Conservation (phyloP, 2,113 vertebrate species). For the Progne subis region DNA sequence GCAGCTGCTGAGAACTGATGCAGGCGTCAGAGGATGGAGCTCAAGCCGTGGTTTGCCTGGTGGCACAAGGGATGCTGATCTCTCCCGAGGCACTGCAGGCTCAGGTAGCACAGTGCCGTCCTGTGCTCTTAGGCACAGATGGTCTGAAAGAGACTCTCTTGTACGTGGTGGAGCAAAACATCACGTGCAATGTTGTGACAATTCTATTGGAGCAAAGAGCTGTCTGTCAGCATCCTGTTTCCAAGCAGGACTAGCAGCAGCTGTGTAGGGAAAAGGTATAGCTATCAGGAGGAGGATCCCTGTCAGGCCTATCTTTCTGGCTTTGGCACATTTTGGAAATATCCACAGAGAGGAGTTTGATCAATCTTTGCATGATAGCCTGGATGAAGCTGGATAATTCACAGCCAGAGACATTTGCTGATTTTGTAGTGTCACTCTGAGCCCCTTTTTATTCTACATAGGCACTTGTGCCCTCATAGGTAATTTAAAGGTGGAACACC, state of each 20-base stretch:
- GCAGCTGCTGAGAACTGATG: neutral
- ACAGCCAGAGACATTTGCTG: neutral
- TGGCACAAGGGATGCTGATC: neutral
- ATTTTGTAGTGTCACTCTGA: neutral
- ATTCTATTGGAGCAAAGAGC: neutral
- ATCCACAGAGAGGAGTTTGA: neutral
- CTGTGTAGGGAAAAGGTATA: neutral
- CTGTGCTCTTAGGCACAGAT: neutral
- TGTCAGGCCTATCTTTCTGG: neutral
- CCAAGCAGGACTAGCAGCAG: neutral
- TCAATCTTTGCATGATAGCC: neutral
- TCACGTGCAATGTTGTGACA: neutral
- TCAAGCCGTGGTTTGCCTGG: neutral
- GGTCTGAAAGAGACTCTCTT: neutral
- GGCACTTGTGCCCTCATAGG: neutral
- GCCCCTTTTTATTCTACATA: neutral
- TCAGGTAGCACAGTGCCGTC: neutral
- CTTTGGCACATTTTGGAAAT: neutral
- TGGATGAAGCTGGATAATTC: neutral
- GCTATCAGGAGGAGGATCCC: neutral
- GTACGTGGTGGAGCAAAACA: neutral
- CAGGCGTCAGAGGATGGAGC: neutral
- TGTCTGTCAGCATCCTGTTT: neutral
- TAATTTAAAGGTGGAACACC: neutral
- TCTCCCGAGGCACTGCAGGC: neutral